Evolutionary conservation across 2,113 vertebrate species (phyloP).

Genomic region (Triplophysa rosa): DNA sequence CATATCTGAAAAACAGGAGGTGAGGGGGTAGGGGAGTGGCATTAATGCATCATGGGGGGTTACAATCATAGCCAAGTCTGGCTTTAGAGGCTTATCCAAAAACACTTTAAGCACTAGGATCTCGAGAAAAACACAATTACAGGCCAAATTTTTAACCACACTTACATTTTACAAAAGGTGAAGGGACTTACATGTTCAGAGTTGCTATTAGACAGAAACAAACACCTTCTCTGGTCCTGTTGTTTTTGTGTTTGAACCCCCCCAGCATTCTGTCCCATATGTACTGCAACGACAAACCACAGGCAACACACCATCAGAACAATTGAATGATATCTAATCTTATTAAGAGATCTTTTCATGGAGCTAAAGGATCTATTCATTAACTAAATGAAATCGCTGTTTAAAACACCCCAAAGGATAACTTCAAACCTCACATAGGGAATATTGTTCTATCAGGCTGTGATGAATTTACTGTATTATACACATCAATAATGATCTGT

Average conservation of each 20-base stretch:
- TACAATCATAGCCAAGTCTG: constrained; percentile 2
- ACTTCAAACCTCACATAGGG: not conserved
- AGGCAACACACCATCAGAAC: constrained; percentile 3
- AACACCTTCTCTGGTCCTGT: constrained; percentile 94
- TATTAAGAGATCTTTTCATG: not conserved
- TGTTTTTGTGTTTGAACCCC: constrained; percentile 99
- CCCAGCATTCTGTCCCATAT: constrained; percentile 96
- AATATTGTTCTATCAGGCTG: not conserved
- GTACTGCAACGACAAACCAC: constrained; percentile 73
- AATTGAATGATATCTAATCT: constrained; percentile 29
- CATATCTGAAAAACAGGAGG: constrained; percentile 79
- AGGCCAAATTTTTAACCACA: not conserved
- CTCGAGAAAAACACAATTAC: not conserved
- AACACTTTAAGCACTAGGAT: not conserved
- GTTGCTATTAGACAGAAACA: constrained; percentile 97
- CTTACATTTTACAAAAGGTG: not conserved
- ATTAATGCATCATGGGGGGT: constrained; percentile 6
- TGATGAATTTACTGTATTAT: not conserved
- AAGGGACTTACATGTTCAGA: constrained; percentile 83
- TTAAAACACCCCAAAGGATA: constrained; percentile 1
- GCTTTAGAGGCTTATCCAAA: not conserved
- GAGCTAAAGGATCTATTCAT: not conserved
- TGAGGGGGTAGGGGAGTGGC: not conserved
- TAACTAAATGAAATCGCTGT: constrained; percentile 7
- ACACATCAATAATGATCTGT: not conserved